A percentile compares a stretch with the other conserved stretches of the same genome.
These are phyloP conservation scores for Rhabdornis inornatus DNA, from an alignment of 2,113 vertebrate species.

Conservation along the genomic window DNA sequence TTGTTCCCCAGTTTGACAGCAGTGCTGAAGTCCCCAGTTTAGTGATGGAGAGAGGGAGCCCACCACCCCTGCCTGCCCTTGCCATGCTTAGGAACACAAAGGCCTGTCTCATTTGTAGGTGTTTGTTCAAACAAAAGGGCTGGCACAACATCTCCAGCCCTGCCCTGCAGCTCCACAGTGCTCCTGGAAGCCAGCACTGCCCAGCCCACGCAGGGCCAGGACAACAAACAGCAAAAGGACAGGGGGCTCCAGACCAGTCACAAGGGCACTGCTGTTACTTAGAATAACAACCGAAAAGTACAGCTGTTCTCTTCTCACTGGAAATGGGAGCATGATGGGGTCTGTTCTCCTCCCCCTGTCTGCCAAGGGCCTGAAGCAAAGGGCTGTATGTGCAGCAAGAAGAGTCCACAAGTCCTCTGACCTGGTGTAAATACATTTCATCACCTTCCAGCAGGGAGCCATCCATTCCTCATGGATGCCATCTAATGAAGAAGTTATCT, in stretches of 20 bases:
- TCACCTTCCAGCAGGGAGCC: not conserved
- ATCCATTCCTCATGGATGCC: not conserved
- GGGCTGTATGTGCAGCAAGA: not conserved
- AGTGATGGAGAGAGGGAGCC: not conserved
- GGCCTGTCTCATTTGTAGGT: not conserved
- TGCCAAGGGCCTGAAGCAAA: not conserved
- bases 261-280: not conserved
- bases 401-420: not conserved
- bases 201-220: rapidly evolving
- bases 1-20: not conserved
- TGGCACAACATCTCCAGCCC: not conserved
- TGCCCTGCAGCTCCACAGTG: not conserved
- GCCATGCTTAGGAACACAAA: not conserved
- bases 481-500: not conserved
- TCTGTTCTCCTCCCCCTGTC: not conserved
- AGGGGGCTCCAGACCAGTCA: not conserved
- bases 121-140: not conserved
- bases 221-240: not conserved
- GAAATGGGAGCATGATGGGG: not conserved
- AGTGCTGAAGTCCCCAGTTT: not conserved
- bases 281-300: not conserved
- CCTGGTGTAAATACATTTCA: not conserved
- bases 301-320: not conserved
- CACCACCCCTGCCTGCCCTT: not conserved
- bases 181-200: not conserved